Evolutionary conservation across 2,888 invertebrate species (phyloP).

Genomic region (Microctonus aethiopoides): DNA sequence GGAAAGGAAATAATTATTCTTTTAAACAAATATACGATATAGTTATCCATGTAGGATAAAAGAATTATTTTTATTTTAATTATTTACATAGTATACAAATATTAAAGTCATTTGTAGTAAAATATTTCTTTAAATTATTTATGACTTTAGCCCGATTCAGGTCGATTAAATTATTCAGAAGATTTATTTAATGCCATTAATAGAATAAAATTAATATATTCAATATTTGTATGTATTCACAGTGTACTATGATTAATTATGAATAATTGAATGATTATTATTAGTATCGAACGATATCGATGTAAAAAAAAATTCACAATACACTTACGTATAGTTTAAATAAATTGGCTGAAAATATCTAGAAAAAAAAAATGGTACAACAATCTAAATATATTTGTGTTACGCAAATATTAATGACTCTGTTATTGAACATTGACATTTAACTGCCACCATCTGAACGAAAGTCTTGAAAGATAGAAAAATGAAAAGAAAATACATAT

Average conservation of each 20-base stretch:
- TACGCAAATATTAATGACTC: not conserved
- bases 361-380: not conserved
- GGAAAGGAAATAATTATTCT: not conserved
- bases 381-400: not conserved
- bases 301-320: constrained; percentile 24
- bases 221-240: constrained; percentile 41
- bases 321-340: not conserved
- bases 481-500: not conserved
- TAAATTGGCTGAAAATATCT: not conserved
- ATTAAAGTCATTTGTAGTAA: not conserved
- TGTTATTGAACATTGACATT: not conserved
- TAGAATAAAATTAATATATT: constrained; percentile 43
- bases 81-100: not conserved
- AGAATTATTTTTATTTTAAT: not conserved
- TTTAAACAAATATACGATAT: not conserved
- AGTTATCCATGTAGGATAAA: not conserved
- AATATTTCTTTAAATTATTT: not conserved
- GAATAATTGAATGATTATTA: constrained; percentile 7
- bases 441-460: not conserved
- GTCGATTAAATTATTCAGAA: constrained; percentile 4
- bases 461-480: constrained; percentile 5
- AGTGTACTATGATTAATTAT: constrained; percentile 26
- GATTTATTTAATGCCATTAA: constrained; percentile 24
- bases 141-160: not conserved
- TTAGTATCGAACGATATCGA: constrained; percentile 20